phyloP scores from a whole-genome alignment of 2,888 invertebrate genomes.

The Drosophila borealis region DNA sequence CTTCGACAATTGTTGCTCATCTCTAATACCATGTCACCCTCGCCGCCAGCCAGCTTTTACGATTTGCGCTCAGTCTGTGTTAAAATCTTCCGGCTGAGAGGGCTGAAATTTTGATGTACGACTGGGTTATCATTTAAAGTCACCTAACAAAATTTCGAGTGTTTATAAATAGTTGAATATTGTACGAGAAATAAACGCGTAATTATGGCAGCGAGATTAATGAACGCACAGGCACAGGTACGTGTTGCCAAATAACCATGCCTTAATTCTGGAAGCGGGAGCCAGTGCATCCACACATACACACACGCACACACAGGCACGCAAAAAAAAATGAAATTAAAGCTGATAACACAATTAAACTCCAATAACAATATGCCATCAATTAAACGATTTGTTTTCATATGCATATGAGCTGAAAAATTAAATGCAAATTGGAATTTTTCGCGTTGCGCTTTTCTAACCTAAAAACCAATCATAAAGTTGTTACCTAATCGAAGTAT shows the following conservation, averaged over 20 bases:
- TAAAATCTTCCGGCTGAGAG: slow-evolving; percentile 85
- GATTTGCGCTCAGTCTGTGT: slow-evolving; percentile 75
- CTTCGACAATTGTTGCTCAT: slow-evolving; percentile 17
- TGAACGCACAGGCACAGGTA: slow-evolving; percentile 83
- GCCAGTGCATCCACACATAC: slow-evolving; percentile 39
- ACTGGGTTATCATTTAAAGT: slow-evolving; percentile 45
- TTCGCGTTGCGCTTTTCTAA: slow-evolving; percentile 74
- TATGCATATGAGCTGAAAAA: slow-evolving; percentile 29
- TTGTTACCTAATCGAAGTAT: slow-evolving; percentile 79
- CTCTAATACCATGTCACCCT: slow-evolving; percentile 42
- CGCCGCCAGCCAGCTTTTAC: slow-evolving; percentile 32
- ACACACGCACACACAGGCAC: slow-evolving; percentile 10
- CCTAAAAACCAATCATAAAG: slow-evolving; percentile 76
- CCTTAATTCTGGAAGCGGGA: slow-evolving; percentile 25
- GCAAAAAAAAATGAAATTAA: slow-evolving; percentile 22
- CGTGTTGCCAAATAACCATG: slow-evolving; percentile 53
- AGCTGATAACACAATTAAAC: slow-evolving; percentile 46
- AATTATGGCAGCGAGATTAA: slow-evolving; percentile 82
- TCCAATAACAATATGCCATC: slow-evolving; percentile 38
- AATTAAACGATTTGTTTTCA: slow-evolving; percentile 27
- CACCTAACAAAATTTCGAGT: slow-evolving; percentile 45
- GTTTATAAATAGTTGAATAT: slow-evolving; percentile 49
- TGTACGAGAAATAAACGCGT: slow-evolving; percentile 32
- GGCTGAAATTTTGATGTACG: slow-evolving; percentile 84
- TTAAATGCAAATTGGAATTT: slow-evolving; percentile 37